Percentiles rank a stretch among this genome's conserved stretches.
These are phyloP conservation scores for Bubo scandiacus DNA, from an alignment of 2,113 vertebrate genomes.

Conservation along the genomic window DNA sequence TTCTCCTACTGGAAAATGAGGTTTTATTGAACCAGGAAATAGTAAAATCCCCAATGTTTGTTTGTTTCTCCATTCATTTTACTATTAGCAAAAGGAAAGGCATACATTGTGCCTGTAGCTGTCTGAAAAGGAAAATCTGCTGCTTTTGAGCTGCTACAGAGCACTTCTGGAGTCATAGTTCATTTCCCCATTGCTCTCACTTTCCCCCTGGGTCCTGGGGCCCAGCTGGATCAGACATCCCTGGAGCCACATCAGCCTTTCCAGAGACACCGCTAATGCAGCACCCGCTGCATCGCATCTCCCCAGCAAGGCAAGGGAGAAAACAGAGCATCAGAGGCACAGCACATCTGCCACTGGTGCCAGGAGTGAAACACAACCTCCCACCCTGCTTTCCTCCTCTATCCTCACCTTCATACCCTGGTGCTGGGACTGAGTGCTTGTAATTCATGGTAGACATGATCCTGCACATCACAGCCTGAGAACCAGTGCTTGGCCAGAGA, in stretches of 20 bases:
- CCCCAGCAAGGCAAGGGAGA: not conserved
- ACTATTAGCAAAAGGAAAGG: not conserved
- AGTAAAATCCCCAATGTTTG: not conserved
- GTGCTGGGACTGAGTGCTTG: not conserved
- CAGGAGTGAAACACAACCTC: not conserved
- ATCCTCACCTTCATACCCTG: not conserved
- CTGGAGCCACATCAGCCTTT: not conserved
- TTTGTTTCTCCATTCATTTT: not conserved
- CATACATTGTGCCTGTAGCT: not conserved
- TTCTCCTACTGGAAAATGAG: not conserved
- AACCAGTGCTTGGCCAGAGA: not conserved
- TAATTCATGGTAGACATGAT: not conserved
- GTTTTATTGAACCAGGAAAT: not conserved
- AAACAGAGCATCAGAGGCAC: fast-evolving
- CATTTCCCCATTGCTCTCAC: not conserved
- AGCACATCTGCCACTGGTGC: fast-evolving
- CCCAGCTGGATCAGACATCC: not conserved
- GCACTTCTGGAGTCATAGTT: not conserved
- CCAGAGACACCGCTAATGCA: not conserved
- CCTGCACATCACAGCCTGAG: fast-evolving
- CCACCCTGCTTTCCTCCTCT: not conserved
- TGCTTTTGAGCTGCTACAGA: not conserved
- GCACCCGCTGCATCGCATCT: fast-evolving
- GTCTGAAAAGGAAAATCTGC: not conserved
- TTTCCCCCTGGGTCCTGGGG: fast-evolving